Evolutionary conservation across 2,797 vertebrate species (phyloP).

Genomic region (Galaxias olidus): DNA sequence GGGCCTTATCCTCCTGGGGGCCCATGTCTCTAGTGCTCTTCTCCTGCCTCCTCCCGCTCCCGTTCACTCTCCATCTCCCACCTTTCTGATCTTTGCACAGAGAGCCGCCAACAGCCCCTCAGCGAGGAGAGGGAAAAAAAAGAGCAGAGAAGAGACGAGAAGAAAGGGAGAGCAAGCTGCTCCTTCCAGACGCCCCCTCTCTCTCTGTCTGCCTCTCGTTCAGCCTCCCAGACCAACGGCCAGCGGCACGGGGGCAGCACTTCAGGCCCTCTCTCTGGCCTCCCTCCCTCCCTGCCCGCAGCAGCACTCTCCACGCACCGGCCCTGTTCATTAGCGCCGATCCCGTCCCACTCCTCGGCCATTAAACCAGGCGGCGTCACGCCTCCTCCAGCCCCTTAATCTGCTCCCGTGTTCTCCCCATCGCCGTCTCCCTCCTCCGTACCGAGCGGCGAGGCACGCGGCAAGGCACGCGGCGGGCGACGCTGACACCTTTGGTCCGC

Average conservation of each 20-base stretch:
- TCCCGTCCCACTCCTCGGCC: slow-evolving; percentile 67
- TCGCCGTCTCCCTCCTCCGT: slow-evolving; percentile 56
- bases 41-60: slow-evolving; percentile 46
- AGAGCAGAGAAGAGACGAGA: slow-evolving; percentile 41
- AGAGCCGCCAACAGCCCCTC: slow-evolving; percentile 61
- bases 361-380: slow-evolving; percentile 64
- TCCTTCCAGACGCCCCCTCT: slow-evolving; percentile 45
- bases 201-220: slow-evolving; percentile 36
- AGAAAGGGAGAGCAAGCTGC: slow-evolving; percentile 47
- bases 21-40: slow-evolving; percentile 43
- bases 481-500: slow-evolving; percentile 69
- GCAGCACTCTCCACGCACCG: slow-evolving; percentile 57
- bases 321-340: slow-evolving; percentile 70
- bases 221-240: slow-evolving; percentile 38
- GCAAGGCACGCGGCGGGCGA: slow-evolving; percentile 41
- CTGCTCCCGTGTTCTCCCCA: slow-evolving; percentile 65
- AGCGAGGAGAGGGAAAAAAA: no score
- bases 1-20: slow-evolving; percentile 65
- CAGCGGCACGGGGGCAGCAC: background rate
- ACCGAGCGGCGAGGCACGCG: slow-evolving; percentile 46
- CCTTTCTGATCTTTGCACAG: slow-evolving; percentile 72
- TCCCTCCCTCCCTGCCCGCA: slow-evolving; percentile 32
- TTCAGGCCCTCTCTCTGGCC: slow-evolving; percentile 49
- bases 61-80: slow-evolving; percentile 46
- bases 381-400: slow-evolving; percentile 47